Evolutionary conservation across 2,888 invertebrate genomes (phyloP).

Genomic region (Cordilura impudica): DNA sequence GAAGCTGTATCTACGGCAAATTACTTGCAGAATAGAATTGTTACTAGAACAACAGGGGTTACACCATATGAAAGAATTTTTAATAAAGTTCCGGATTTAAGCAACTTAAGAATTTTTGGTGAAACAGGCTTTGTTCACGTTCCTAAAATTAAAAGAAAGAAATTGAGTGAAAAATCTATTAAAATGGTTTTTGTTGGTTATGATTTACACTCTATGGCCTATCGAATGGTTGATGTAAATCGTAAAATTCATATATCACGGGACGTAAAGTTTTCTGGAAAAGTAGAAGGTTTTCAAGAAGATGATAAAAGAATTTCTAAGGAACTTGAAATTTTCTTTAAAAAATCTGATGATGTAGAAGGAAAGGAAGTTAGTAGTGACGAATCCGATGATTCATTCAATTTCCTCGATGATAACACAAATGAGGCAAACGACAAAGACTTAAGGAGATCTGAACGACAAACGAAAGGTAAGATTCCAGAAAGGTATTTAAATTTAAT

Average conservation of each 20-base stretch:
- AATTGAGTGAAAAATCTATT: constrained; percentile 49
- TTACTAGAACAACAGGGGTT: constrained; percentile 8
- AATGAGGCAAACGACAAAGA: not conserved
- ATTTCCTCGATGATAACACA: not conserved
- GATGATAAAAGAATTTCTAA: not conserved
- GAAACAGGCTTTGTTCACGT: constrained; percentile 52
- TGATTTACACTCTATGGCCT: constrained; percentile 61
- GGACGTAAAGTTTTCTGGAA: not conserved
- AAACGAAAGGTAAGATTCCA: not conserved
- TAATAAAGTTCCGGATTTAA: not conserved
- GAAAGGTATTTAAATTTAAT: not conserved
- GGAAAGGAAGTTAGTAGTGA: not conserved
- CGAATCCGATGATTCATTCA: not conserved
- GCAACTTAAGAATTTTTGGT: constrained; percentile 14
- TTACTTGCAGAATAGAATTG: constrained; percentile 14
- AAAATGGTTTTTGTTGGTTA: constrained; percentile 62
- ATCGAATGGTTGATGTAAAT: constrained; percentile 30
- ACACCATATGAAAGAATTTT: constrained; percentile 25
- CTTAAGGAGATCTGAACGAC: constrained; percentile 9
- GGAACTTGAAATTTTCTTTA: not conserved
- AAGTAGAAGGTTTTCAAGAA: not conserved
- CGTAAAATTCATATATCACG: not conserved
- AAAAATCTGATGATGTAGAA: not conserved
- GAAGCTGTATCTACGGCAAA: constrained; percentile 35
- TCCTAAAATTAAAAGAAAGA: constrained; percentile 52